Base-by-base conservation (phyloP, 2,888 invertebrate species). In the Polyommatus iphigenia region DNA sequence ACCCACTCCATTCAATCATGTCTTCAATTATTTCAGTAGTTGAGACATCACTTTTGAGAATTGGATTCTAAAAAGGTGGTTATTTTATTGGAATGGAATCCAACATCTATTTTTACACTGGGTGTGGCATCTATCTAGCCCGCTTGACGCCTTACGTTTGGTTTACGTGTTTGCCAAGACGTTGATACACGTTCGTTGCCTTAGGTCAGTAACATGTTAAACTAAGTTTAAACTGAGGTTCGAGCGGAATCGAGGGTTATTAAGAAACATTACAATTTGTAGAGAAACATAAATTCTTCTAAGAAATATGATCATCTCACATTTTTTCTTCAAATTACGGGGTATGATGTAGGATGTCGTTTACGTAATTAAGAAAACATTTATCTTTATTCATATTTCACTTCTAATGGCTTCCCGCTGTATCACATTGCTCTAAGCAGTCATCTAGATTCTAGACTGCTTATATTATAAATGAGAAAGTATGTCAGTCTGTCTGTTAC, bases 311-410 rank as follows among this genome's bases (percentile, higher is more conserved):
- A 67, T 24, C 67, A 15, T 15, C 67, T 78, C 71, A n/a, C n/a
- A n/a, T n/a, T n/a, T n/a, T n/a, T n/a, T 77, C 76, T 77, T 78
- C 77, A 73, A 20, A 36, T 57, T 72, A 77, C 20, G 18, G 3
- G 32, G 18, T 54, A 24, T 41, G 29, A 76, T 67, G 75, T n/a
- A 76, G 50, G 46, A 78, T 62, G 67, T 67, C 67, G 67, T 67
- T 67, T 67, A 67, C 67, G 67, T 67, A 32, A 67, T 67, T 67
- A 67, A 32, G 67, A 67, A 67, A 67, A 67, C 67, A 67, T 67
- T 29, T 67, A 67, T 29, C 67, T 67, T 67, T 29, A 67, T 67
- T 67, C 3, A 67, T 67, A 29, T 67, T 67, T 29, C 32, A 67
- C 29, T 67, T 29, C 29, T 67, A 67, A 32, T 67, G 29, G 67